Evolutionary conservation across 1,140 invertebrate genomes (phyloP).

Genomic region (Psilanteris sp.): DNA sequence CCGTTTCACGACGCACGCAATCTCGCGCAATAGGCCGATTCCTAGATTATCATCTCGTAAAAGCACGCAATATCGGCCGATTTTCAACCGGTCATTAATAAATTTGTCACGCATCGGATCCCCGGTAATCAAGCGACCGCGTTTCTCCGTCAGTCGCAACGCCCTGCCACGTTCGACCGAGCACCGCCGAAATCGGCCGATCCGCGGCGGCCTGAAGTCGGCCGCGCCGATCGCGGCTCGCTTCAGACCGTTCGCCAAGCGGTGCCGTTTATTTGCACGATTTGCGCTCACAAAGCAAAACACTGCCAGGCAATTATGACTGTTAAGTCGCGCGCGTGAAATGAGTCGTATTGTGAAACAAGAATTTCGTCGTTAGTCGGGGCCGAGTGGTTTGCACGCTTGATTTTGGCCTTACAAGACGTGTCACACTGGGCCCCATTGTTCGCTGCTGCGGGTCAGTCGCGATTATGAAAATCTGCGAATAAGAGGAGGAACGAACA

Average conservation of each 20-base stretch:
- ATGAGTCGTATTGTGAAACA: constrained; percentile 26
- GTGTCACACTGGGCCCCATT: constrained; percentile 46
- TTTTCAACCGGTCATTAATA: constrained; percentile 14
- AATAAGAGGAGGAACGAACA: constrained; percentile 44
- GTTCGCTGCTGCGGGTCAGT: constrained; percentile 20
- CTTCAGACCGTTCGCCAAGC: too few relatives aligned
- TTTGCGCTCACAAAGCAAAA: too few relatives aligned
- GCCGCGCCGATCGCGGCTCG: too few relatives aligned
- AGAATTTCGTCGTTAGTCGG: constrained; percentile 18
- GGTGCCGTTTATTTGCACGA: too few relatives aligned
- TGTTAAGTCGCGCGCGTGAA: constrained; percentile 18
- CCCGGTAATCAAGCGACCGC: background rate
- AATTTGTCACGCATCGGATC: constrained; percentile 15
- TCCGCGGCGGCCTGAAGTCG: too few relatives aligned
- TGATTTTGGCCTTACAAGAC: constrained; percentile 27
- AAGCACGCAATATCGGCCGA: constrained; percentile 3
- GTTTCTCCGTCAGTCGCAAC: too few relatives aligned
- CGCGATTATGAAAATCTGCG: constrained; percentile 65
- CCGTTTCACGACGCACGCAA: too few relatives aligned
- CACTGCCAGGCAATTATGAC: constrained; percentile 7
- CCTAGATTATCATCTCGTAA: constrained; percentile 33
- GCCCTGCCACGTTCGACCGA: too few relatives aligned
- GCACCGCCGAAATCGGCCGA: too few relatives aligned
- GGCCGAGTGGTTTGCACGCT: constrained; percentile 12
- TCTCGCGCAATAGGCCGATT: background rate